Evolutionary conservation across 2,797 vertebrate species (phyloP).

Genomic region (Melanotaenia boesemani): DNA sequence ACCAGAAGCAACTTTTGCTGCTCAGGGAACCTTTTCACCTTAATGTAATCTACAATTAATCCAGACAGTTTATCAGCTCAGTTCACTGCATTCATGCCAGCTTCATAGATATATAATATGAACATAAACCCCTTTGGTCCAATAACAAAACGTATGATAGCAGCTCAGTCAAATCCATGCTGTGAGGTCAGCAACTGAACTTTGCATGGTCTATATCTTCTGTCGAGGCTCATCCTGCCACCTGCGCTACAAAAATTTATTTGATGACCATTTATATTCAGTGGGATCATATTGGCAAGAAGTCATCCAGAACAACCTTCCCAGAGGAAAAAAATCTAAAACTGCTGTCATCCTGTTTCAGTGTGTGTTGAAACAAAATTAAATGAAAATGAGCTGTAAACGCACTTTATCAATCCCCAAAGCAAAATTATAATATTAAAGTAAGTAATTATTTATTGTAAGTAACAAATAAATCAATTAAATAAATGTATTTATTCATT

Average conservation of each 20-base stretch:
- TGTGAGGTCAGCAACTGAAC: conserved; percentile 21
- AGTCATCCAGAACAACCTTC: too few relatives aligned
- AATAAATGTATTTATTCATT: too few relatives aligned
- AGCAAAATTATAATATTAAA: too few relatives aligned
- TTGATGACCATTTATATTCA: conserved; percentile 1
- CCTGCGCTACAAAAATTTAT: conserved; percentile 3
- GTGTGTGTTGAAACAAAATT: too few relatives aligned
- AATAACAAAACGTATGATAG: not conserved
- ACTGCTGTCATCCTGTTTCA: too few relatives aligned
- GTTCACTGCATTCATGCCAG: not conserved
- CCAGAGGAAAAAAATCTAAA: too few relatives aligned
- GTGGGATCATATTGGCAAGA: not conserved
- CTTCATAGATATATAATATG: not conserved
- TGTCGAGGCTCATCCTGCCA: not conserved
- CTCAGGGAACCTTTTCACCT: conserved; percentile 3
- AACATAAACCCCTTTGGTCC: not conserved
- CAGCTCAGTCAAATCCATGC: conserved; percentile 9
- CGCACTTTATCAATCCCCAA: too few relatives aligned
- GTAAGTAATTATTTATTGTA: too few relatives aligned
- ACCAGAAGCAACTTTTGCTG: conserved; percentile 12
- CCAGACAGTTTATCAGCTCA: conserved; percentile 14
- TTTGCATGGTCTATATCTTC: not conserved
- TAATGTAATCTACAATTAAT: conserved; percentile 14
- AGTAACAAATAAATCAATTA: too few relatives aligned
- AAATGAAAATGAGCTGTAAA: too few relatives aligned